These are phyloP conservation scores for Poicephalus meyeri DNA, from an alignment of 2,113 vertebrate species.

Conservation along the genomic window DNA sequence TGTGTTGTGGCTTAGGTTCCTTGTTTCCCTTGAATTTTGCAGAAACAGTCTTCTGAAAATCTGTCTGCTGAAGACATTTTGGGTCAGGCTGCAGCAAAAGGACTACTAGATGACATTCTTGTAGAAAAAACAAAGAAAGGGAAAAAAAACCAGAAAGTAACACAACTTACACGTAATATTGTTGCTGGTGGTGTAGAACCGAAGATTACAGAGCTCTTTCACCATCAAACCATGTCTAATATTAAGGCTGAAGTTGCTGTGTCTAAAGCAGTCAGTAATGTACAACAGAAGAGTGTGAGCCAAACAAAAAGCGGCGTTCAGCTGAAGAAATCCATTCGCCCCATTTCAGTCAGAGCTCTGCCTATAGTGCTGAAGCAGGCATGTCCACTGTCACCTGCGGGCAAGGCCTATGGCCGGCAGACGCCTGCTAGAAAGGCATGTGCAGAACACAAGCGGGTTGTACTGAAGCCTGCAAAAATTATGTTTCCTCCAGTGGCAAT, in stretches of 20 bases:
- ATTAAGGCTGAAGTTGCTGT: background rate
- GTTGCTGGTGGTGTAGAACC: background rate
- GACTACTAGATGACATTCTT: constrained; percentile 71
- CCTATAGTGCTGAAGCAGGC: background rate
- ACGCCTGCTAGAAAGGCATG: background rate
- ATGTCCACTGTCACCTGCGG: background rate
- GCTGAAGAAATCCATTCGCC: background rate
- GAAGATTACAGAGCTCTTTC: constrained; percentile 59
- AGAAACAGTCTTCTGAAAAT: constrained; percentile 72
- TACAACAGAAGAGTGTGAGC: background rate
- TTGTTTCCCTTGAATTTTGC: constrained; percentile 31
- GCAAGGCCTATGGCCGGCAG: background rate
- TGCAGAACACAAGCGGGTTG: constrained; percentile 18
- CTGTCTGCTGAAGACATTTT: constrained; percentile 74
- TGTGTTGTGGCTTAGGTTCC: background rate
- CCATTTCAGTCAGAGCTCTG: background rate
- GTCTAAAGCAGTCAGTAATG: background rate
- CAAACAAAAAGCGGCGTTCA: accelerated
- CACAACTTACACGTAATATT: background rate
- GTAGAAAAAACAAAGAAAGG: constrained; percentile 68
- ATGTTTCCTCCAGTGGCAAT: constrained; percentile 71
- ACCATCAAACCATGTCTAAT: background rate
- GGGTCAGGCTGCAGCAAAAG: constrained; percentile 77
- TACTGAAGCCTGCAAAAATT: constrained; percentile 72
- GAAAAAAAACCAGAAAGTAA: constrained; percentile 52